These are phyloP conservation scores for Thymallus thymallus DNA, from an alignment of 2,113 vertebrate species.

Conservation along the genomic window DNA sequence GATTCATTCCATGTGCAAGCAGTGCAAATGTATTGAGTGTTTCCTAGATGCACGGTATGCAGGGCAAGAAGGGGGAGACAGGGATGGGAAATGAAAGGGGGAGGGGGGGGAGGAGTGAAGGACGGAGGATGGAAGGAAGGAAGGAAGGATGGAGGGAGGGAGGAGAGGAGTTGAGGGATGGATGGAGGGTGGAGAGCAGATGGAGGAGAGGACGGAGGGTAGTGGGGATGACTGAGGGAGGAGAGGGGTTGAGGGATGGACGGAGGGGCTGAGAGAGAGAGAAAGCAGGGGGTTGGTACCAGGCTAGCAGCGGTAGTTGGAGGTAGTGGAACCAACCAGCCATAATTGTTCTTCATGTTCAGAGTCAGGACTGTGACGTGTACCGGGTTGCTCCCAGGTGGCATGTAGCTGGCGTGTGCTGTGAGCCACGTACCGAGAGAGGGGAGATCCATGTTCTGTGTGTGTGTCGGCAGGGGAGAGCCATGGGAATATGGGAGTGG, in stretches of 20 bases:
- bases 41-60: too few relatives aligned
- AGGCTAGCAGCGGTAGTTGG: conserved; percentile 23
- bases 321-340: conserved; percentile 15
- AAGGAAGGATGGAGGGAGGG: too few relatives aligned
- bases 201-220: not conserved
- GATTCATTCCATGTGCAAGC: too few relatives aligned
- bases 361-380: conserved; percentile 17
- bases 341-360: conserved; percentile 56
- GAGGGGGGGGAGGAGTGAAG: too few relatives aligned
- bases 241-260: too few relatives aligned
- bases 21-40: too few relatives aligned
- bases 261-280: not conserved
- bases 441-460: not conserved
- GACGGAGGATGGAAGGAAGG: too few relatives aligned
- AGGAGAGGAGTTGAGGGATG: too few relatives aligned
- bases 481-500: not conserved
- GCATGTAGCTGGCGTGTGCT: not conserved
- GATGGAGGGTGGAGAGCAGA: too few relatives aligned
- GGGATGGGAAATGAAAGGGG: too few relatives aligned
- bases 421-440: not conserved
- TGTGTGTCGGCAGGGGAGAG: not conserved
- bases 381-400: conserved; percentile 24
- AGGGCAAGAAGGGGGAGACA: too few relatives aligned
- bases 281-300: conserved; percentile 30
- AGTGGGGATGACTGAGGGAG: too few relatives aligned